These are phyloP conservation scores for Herpetotheres cachinnans DNA, from an alignment of 2,113 vertebrate species.

Conservation along the genomic window DNA sequence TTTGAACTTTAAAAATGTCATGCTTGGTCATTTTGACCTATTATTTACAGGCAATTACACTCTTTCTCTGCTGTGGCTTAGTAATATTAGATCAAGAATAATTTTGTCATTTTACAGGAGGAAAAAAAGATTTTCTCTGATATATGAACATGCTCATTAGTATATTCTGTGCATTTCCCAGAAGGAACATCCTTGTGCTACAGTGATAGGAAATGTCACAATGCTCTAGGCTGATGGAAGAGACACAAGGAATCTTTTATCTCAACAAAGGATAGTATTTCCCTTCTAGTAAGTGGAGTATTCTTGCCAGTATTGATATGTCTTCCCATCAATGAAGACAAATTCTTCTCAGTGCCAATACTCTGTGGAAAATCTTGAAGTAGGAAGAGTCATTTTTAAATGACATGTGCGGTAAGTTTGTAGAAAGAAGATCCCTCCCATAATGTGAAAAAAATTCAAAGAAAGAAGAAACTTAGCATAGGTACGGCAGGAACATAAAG, in stretches of 20 bases:
- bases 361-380: not conserved
- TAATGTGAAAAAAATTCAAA: not conserved
- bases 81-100: constrained; percentile 2
- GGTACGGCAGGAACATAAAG: not conserved
- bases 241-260: constrained; percentile 2
- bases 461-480: not conserved
- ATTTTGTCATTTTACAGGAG: not conserved
- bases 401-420: not conserved
- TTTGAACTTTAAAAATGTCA: constrained; percentile 56
- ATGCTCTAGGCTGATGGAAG: not conserved
- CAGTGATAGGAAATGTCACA: constrained; percentile 36
- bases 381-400: not conserved
- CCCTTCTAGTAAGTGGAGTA: not conserved
- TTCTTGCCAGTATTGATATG: not conserved
- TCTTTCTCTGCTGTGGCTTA: not conserved
- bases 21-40: constrained; percentile 34
- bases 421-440: not conserved
- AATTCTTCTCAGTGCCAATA: not conserved
- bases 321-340: not conserved
- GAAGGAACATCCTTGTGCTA: constrained; percentile 7
- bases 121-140: not conserved
- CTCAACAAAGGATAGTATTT: constrained; percentile 34
- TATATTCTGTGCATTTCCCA: constrained; percentile 28
- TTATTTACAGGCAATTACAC: constrained; percentile 46
- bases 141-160: not conserved